Evolutionary conservation across 2,797 vertebrate species (phyloP), one percentile per base, ranked within the genome.

Genomic region (Hephaestus fuliginosus): DNA sequence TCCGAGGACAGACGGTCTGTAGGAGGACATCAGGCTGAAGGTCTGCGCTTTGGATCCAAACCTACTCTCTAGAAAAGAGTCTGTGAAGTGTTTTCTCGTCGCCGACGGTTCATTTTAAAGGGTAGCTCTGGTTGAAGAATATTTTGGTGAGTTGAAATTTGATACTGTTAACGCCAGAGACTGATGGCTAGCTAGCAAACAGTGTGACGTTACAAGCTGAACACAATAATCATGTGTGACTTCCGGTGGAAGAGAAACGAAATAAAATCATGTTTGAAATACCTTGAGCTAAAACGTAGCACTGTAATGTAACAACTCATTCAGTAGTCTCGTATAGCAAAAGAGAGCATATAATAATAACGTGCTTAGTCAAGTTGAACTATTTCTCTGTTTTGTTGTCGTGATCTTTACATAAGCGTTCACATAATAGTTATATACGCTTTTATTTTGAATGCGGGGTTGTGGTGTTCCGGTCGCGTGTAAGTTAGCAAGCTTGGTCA

Each of bases 121-220:
- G 46, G 25, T 28, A 36, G 48, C 72, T 72, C 62, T 82, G 76
- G 13, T 7, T 5, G 53, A 57, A 33, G 58, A 63, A 48, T 71
- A 88, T 85, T 82, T 80, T 20, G 91, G 90, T 91, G 67, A 90
- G 92, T 86, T 87, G 60, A 88, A 82, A 78, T 82, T 3, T 74
- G 74, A 85, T 78, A 61, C 75, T 63, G 39, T 48, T n/a, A 7
- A 33, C 30, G 30, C 28, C 12, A 25, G 9, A 36, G 11, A 52
- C 2, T 78, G 55, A 33, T 58, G 56, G 81, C 63, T 81, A 80
- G 84, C 75, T 85, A 80, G 70, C 70, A 55, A 75, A 70, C 20
- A 49, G 9, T 13, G 20, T 33, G 1, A 41, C 25, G 46, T 4
- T 70, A 3, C 7, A 53, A 22, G 18, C 2, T 46, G 14, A 20